Percentiles rank a stretch among this genome's conserved stretches.
phyloP scores from a whole-genome alignment of 2,888 invertebrate genomes.

The Andrena bicolor region DNA sequence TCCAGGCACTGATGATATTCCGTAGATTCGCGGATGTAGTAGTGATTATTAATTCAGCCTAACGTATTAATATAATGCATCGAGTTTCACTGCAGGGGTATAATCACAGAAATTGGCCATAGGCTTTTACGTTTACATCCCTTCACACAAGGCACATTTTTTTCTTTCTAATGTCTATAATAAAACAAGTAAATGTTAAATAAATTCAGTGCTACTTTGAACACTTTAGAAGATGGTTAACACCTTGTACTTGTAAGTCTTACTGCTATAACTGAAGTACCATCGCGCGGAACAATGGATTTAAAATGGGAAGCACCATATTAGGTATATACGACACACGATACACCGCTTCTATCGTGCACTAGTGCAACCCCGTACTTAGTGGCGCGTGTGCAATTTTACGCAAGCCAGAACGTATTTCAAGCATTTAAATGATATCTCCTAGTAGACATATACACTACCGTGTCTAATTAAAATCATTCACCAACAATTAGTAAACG shows the following conservation, averaged over 20 bases:
- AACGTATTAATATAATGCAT: slow-evolving; percentile 55
- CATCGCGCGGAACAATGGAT: slow-evolving; percentile 34
- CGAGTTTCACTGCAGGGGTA: slow-evolving; percentile 64
- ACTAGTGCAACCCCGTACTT: slow-evolving; percentile 34
- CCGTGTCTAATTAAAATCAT: slow-evolving; percentile 49
- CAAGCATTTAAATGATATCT: slow-evolving; percentile 44
- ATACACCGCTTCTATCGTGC: slow-evolving; percentile 39
- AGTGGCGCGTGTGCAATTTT: slow-evolving; percentile 34
- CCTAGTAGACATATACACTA: slow-evolving; percentile 41
- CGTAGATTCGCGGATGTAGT: slow-evolving; percentile 41
- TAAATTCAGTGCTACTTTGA: slow-evolving; percentile 48
- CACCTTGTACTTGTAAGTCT: slow-evolving; percentile 62
- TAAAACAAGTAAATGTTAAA: slow-evolving; percentile 68
- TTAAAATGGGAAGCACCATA: slow-evolving; percentile 46
- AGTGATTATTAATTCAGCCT: slow-evolving; percentile 42
- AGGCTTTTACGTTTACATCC: slow-evolving; percentile 62
- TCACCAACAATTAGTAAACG: slow-evolving; percentile 54
- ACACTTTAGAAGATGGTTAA: slow-evolving; percentile 55
- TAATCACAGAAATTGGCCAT: slow-evolving; percentile 71
- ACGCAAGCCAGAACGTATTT: slow-evolving; percentile 23
- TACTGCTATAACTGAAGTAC: slow-evolving; percentile 49
- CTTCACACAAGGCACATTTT: slow-evolving; percentile 62
- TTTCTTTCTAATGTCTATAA: slow-evolving; percentile 38
- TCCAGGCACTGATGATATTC: slow-evolving; percentile 49
- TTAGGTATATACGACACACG: slow-evolving; percentile 49